phyloP scores from a whole-genome alignment of 2,797 vertebrate genomes.

The Gallinago stenura region DNA sequence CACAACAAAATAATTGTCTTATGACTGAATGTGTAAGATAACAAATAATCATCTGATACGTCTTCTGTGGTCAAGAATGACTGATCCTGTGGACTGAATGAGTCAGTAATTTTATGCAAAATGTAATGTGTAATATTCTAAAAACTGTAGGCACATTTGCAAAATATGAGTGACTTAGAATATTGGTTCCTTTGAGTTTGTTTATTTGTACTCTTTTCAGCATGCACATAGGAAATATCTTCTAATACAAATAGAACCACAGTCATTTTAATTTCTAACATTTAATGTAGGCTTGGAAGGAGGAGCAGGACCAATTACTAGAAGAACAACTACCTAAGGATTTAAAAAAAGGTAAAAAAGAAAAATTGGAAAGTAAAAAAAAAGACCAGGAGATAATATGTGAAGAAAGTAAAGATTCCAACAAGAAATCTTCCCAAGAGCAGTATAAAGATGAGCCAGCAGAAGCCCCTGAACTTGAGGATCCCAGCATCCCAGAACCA shows the following conservation, averaged over 20 bases:
- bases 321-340: constrained; percentile 82
- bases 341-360: constrained; percentile 79
- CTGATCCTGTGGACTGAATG: neutral
- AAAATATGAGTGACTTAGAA: neutral
- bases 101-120: neutral
- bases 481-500: neutral
- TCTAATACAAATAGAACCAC: neutral
- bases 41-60: neutral
- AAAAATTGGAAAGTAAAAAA: constrained; percentile 48
- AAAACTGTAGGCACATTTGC: neutral
- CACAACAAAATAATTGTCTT: neutral
- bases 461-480: neutral
- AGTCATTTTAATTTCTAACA: neutral
- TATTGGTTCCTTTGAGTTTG: neutral
- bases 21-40: neutral
- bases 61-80: neutral
- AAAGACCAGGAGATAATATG: constrained; percentile 16
- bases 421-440: constrained; percentile 49
- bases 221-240: neutral
- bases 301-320: constrained; percentile 82
- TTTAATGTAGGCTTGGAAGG: constrained; percentile 86
- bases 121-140: neutral
- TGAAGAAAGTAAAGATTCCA: constrained; percentile 25
- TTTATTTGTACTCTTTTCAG: neutral
- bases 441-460: constrained; percentile 55